A percentile compares a stretch with the other conserved stretches of the same genome.
Conservation (phyloP, 2,888 invertebrate species). For the Mechanitis messenoides region DNA sequence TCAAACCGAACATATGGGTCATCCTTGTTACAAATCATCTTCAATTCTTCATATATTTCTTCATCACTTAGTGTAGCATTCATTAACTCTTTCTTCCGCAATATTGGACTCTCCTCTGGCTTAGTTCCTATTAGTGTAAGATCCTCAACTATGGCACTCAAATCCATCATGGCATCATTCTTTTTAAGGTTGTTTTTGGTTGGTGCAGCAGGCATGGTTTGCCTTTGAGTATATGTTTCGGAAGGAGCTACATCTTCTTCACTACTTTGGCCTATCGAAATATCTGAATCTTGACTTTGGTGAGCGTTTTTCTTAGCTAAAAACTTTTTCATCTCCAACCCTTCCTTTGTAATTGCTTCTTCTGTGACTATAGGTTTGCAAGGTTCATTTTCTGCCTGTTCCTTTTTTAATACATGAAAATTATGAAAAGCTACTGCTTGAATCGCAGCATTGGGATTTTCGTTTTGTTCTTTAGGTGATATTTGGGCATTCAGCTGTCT, state of each 20-base stretch:
- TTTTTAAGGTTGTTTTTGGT: constrained; percentile 61
- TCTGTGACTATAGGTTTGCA: constrained; percentile 90
- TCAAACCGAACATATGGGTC: constrained; percentile 89
- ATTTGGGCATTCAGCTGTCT: constrained; percentile 88
- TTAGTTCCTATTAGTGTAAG: constrained; percentile 63
- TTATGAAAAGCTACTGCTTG: constrained; percentile 94
- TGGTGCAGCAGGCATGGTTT: constrained; percentile 77
- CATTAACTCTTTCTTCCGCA: constrained; percentile 77
- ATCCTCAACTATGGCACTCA: constrained; percentile 61
- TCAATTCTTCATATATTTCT: constrained; percentile 85
- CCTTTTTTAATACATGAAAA: constrained; percentile 86
- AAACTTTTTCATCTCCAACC: constrained; percentile 87
- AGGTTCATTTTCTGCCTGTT: constrained; percentile 82
- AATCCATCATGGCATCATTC: constrained; percentile 58
- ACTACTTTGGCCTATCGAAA: constrained; percentile 72
- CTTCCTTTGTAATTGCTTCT: constrained; percentile 87
- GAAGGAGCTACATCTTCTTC: constrained; percentile 71
- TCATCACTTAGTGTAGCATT: constrained; percentile 80
- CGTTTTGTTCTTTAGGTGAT: constrained; percentile 89
- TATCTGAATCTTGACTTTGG: constrained; percentile 78
- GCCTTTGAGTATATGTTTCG: constrained; percentile 56
- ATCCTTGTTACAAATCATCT: constrained; percentile 86
- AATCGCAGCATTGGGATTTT: constrained; percentile 92
- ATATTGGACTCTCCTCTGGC: constrained; percentile 75
- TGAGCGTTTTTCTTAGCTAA: constrained; percentile 84